Evolutionary conservation across 2,797 vertebrate genomes (phyloP), one percentile per base, ranked within the genome.

Genomic region (Nyctalus aviator): DNA sequence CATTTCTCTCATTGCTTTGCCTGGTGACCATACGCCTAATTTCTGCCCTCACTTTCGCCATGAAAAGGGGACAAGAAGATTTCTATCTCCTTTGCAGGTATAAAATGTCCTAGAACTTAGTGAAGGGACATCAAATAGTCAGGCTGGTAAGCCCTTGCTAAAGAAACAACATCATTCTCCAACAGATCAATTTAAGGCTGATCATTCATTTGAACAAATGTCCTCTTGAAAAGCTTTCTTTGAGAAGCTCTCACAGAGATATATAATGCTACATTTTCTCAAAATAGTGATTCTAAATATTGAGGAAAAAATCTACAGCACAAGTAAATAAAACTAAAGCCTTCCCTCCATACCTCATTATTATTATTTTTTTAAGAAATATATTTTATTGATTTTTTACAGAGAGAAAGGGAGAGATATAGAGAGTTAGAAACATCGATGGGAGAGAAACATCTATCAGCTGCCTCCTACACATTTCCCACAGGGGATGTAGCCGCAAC

Each of bases 311-410:
- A 71, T 76, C 4, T n/a, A 79, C 11, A 18, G 78, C 35, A 77
- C 53, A 30, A 90, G 59, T 25, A 92, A 90, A 57, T 84, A 81
- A 91, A 93, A 93, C 21, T 64, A 32, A 90, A 89, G 37, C 1
- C 6, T 6, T 79, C 9, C 30, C 3, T 72, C 11, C 41, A 53
- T 25, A 50, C 6, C 6, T 57, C 25, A 82, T 50, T 15, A 48
- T 41, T 37, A 5, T 37, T 37, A 4, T 41, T 41, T 41, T 44
- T 44, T 44, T 44, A 8, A 44, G 44, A 44, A 44, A 44, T 44
- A 44, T 44, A 44, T 44, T 44, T 44, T 44, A 50, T 50, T 50
- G 48, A 50, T 50, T 50, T 50, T 50, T 50, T 50, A 50, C 48
- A 50, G 48, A 50, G 48, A 50, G 48, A 15, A 50, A 50, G 3